Conservation (phyloP, 2,888 invertebrate genomes). For the Epinotia nisella region DNA sequence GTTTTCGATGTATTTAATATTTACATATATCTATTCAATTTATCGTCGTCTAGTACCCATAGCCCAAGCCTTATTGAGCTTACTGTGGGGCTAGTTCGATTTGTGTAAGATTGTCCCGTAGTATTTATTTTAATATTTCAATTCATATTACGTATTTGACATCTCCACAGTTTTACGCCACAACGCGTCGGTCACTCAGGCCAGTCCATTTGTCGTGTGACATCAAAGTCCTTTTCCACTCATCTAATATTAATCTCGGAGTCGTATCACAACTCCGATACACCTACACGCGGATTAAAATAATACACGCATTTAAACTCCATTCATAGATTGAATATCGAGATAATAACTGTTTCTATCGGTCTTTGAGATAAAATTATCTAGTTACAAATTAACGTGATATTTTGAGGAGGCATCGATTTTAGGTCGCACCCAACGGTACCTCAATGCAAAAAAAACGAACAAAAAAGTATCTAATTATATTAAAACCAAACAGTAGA, state of each 20-base stretch:
- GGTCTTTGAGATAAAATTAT: slow-evolving; percentile 45
- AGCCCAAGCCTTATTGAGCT: too few relatives aligned
- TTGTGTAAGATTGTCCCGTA: too few relatives aligned
- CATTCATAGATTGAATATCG: slow-evolving; percentile 53
- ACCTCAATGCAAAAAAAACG: slow-evolving; percentile 21
- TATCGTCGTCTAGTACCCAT: too few relatives aligned
- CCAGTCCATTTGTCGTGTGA: slow-evolving; percentile 66
- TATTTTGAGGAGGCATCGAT: slow-evolving; percentile 32
- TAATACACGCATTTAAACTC: slow-evolving; percentile 56
- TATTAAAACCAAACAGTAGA: slow-evolving; percentile 30
- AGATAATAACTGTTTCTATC: slow-evolving; percentile 49
- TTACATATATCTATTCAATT: too few relatives aligned
- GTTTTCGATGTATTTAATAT: too few relatives aligned
- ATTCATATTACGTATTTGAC: not conserved
- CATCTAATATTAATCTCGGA: slow-evolving; percentile 69
- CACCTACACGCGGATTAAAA: slow-evolving; percentile 64
- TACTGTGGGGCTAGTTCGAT: too few relatives aligned
- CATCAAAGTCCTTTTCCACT: slow-evolving; percentile 68
- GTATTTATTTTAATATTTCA: too few relatives aligned
- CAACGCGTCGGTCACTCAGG: slow-evolving; percentile 45
- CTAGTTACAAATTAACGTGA: slow-evolving; percentile 41
- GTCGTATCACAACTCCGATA: slow-evolving; percentile 62
- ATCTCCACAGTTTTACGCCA: slow-evolving; percentile 13
- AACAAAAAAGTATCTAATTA: slow-evolving; percentile 46
- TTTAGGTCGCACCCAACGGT: slow-evolving; percentile 11